phyloP scores from a whole-genome alignment of 2,888 invertebrate genomes.

The Corythucha ciliata region DNA sequence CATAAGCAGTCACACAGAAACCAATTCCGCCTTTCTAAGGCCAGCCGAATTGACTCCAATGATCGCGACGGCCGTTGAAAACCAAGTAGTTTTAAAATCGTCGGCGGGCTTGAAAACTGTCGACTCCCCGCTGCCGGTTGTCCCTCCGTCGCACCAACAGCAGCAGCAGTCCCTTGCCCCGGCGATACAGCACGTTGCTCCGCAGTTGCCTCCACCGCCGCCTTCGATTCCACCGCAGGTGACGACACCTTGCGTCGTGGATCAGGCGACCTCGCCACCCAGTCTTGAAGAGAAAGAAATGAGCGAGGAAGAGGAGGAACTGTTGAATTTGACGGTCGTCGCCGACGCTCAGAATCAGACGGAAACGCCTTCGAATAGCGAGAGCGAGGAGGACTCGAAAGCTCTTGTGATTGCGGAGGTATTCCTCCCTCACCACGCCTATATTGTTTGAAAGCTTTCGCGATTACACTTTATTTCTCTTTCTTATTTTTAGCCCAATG shows the following conservation, averaged over 20 bases:
- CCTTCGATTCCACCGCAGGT: neutral
- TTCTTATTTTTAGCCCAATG: too few relatives aligned
- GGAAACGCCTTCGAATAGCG: conserved; percentile 55
- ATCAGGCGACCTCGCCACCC: conserved; percentile 20
- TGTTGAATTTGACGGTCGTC: conserved; percentile 48
- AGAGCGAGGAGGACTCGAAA: conserved; percentile 55
- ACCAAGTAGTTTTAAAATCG: conserved; percentile 34
- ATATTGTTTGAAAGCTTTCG: too few relatives aligned
- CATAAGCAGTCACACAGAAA: conserved; percentile 28
- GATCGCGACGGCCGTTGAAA: conserved; percentile 19
- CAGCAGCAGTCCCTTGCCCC: conserved; percentile 10
- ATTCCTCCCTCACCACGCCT: too few relatives aligned
- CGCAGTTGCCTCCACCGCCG: neutral
- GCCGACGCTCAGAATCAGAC: conserved; percentile 79
- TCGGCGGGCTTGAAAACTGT: too few relatives aligned
- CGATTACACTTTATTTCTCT: too few relatives aligned
- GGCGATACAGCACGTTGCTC: conserved; percentile 1
- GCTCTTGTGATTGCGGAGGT: too few relatives aligned
- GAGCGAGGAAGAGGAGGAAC: conserved; percentile 26
- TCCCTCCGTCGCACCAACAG: too few relatives aligned
- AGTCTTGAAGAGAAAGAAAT: conserved; percentile 16
- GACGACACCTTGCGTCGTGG: conserved; percentile 6
- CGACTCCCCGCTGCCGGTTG: too few relatives aligned
- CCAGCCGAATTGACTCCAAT: conserved; percentile 16
- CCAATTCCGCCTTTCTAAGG: conserved; percentile 27